These are phyloP conservation scores for Drosophila rufa DNA, from an alignment of 1,140 invertebrate genomes.

Conservation along the genomic window DNA sequence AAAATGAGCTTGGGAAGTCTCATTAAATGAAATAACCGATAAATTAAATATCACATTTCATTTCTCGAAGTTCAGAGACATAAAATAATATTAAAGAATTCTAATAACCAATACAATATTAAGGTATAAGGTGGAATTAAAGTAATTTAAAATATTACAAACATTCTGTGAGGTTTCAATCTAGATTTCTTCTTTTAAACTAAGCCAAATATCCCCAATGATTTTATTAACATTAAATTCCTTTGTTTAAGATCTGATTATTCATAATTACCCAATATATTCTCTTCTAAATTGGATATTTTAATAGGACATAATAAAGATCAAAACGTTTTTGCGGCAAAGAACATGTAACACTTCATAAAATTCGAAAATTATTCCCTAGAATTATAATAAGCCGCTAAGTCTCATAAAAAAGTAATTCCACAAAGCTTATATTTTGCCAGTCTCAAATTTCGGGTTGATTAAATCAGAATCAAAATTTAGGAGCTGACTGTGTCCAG, in stretches of 20 bases:
- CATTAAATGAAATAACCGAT: background rate
- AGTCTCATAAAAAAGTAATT: background rate
- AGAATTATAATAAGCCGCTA: background rate
- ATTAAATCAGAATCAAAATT: slow-evolving; percentile 5
- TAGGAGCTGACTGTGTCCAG: background rate
- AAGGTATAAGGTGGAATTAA: background rate
- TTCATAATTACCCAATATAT: no score
- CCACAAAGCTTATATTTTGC: background rate
- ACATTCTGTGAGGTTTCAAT: background rate
- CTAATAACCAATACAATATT: background rate
- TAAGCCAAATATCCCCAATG: background rate
- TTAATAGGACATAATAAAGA: background rate
- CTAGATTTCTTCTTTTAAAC: background rate
- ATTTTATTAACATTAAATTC: background rate
- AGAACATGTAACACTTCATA: background rate
- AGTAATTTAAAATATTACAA: background rate
- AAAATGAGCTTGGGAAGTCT: background rate
- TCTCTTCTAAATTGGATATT: background rate
- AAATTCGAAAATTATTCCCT: background rate
- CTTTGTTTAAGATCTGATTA: no score
- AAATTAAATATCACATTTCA: background rate
- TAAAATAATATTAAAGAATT: background rate
- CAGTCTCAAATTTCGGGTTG: slow-evolving; percentile 7
- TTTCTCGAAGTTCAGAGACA: background rate
- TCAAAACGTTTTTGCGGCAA: background rate